Conservation (phyloP, 2,888 invertebrate genomes). For the Diogma glabrata region DNA sequence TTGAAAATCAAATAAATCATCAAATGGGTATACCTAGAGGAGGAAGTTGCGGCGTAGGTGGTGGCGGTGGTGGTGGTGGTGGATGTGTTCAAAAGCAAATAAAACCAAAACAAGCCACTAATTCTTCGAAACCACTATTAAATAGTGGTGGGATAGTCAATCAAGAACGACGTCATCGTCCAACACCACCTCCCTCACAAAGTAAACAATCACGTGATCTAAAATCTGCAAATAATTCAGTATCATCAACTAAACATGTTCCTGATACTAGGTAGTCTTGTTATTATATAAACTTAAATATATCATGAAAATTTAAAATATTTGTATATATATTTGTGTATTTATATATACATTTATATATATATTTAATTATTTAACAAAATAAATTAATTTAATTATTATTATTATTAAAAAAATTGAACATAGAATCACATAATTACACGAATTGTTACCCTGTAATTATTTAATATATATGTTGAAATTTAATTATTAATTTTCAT, state of each 20-base stretch:
- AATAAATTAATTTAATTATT: too few species aligned
- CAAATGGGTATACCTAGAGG: conserved; percentile 21
- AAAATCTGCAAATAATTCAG: conserved; percentile 22
- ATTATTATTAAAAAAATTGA: too few species aligned
- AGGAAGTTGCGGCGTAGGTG: conserved; percentile 23
- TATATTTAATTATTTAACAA: too few species aligned
- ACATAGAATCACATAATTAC: too few species aligned
- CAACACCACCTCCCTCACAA: conserved; percentile 27
- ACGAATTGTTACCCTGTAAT: too few species aligned
- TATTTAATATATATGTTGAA: too few species aligned
- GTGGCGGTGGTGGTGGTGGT: conserved; percentile 21
- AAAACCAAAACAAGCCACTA: conserved; percentile 4
- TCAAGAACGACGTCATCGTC: conserved; percentile 16
- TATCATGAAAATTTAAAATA: too few species aligned
- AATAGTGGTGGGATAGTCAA: background rate
- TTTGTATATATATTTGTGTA: too few species aligned
- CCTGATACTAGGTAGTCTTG: conserved; percentile 38
- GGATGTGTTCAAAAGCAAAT: conserved; percentile 11
- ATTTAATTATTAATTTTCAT: too few species aligned
- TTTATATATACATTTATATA: too few species aligned
- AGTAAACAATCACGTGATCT: conserved; percentile 28
- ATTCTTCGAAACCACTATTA: conserved; percentile 1
- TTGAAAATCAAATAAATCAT: conserved; percentile 17
- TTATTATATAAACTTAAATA: too few species aligned
- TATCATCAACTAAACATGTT: conserved; percentile 35